A percentile compares a stretch with the other conserved stretches of the same genome.
Conservation (phyloP, 23 tunicate species). For the Trididemnum miniatum region DNA sequence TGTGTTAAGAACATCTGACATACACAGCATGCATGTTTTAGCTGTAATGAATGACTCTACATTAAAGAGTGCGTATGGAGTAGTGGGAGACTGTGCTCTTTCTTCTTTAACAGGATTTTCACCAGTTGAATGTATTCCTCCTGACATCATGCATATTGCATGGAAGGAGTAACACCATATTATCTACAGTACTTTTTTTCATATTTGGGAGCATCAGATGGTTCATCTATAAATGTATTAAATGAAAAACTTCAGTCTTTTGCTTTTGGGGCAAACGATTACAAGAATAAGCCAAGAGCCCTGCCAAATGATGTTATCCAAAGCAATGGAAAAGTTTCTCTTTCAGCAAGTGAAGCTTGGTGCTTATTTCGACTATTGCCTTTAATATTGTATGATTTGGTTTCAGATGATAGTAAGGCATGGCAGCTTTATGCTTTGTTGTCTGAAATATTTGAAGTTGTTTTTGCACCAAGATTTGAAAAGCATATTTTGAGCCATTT, state of each 20-base stretch:
- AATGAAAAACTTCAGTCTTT: slow-evolving; percentile 18
- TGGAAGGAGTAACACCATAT: slow-evolving; percentile 36
- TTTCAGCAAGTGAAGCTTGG: slow-evolving; percentile 44
- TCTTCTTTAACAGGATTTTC: not conserved
- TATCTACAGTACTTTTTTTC: slow-evolving; percentile 26
- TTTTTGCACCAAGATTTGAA: slow-evolving; percentile 12
- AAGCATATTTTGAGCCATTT: not conserved
- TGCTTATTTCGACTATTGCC: slow-evolving; percentile 44
- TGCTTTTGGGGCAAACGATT: slow-evolving; percentile 25
- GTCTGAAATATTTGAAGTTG: slow-evolving; percentile 33
- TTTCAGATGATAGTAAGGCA: not conserved
- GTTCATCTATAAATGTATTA: slow-evolving; percentile 1
- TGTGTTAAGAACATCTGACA: too few relatives aligned
- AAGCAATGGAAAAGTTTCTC: slow-evolving; percentile 8
- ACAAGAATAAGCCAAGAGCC: slow-evolving; percentile 38
- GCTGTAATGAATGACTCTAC: too few relatives aligned
- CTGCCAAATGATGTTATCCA: slow-evolving; percentile 30
- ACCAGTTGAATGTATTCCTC: slow-evolving; percentile 21
- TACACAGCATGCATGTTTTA: too few relatives aligned
- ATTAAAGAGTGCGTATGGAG: slow-evolving; percentile 21
- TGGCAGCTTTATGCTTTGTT: slow-evolving; percentile 38
- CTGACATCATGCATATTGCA: slow-evolving; percentile 57
- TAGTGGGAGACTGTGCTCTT: slow-evolving; percentile 2
- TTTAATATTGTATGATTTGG: slow-evolving; percentile 31
- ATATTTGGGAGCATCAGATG: not conserved